phyloP scores from a whole-genome alignment of 2,113 vertebrate genomes.

The Poeciliopsis prolifica region DNA sequence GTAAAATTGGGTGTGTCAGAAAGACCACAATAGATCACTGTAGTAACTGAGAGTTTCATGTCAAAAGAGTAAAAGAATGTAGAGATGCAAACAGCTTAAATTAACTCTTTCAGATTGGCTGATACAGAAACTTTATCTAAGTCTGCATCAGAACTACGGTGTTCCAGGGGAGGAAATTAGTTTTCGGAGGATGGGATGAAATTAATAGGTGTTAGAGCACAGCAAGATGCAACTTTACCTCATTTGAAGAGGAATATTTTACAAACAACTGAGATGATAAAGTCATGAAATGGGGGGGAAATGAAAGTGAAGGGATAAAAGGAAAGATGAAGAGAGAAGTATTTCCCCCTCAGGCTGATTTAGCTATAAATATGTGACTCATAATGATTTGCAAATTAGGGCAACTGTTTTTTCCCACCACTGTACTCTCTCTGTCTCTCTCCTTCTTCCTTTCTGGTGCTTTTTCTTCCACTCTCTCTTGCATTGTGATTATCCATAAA shows the following conservation, averaged over 20 bases:
- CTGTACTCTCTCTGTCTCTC: conserved; percentile 7
- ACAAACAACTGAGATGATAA: conserved; percentile 23
- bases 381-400: conserved; percentile 77
- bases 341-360: conserved; percentile 66
- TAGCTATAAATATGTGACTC: conserved; percentile 73
- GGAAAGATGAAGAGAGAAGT: conserved; percentile 28
- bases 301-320: conserved; percentile 40
- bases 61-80: not conserved
- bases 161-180: conserved; percentile 1
- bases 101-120: not conserved
- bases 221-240: not conserved
- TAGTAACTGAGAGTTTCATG: not conserved
- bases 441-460: conserved; percentile 12
- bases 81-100: not conserved
- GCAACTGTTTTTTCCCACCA: conserved; percentile 39
- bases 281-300: conserved; percentile 17
- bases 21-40: not conserved
- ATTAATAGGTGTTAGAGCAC: not conserved
- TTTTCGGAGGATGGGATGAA: not conserved
- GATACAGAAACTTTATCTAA: too few species aligned
- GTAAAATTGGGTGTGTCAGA: not conserved
- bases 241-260: conserved; percentile 35
- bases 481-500: not conserved
- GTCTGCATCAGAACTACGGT: too few species aligned
- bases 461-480: conserved; percentile 13